phyloP scores from a whole-genome alignment of 2,888 invertebrate genomes.

The Sarcophaga subvicina region DNA sequence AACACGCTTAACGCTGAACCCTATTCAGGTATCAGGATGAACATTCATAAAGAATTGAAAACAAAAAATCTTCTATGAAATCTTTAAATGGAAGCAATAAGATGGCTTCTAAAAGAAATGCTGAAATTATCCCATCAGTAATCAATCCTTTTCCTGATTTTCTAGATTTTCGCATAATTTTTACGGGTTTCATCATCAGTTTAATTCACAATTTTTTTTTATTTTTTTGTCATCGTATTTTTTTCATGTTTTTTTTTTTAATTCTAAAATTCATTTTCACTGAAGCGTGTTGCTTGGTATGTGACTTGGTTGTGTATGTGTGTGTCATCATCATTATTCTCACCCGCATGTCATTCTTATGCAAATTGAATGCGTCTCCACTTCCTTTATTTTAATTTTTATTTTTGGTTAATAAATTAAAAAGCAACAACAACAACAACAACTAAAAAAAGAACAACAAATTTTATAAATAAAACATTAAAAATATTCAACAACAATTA shows the following conservation, averaged over 20 bases:
- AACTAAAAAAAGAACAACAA: slow-evolving; percentile 25
- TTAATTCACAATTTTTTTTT: background rate
- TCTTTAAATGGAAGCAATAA: no score
- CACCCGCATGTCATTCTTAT: slow-evolving; percentile 45
- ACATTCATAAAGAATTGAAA: no score
- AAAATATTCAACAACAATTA: background rate
- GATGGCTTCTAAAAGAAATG: no score
- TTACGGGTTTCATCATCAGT: background rate
- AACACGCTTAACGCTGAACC: no score
- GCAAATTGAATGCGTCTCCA: slow-evolving; percentile 52
- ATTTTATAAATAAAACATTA: slow-evolving; percentile 34
- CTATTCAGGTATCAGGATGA: no score
- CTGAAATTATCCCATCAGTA: no score
- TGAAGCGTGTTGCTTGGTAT: slow-evolving; percentile 22
- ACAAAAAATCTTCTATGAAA: no score
- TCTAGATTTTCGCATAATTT: no score
- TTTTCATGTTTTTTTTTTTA: background rate
- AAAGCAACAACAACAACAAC: slow-evolving; percentile 8
- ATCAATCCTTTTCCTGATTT: no score
- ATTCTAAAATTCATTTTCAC: slow-evolving; percentile 16
- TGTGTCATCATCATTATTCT: background rate
- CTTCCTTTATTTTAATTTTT: slow-evolving; percentile 42
- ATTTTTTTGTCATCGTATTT: no score
- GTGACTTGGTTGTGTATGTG: background rate
- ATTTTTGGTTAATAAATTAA: background rate